phyloP scores from a whole-genome alignment of 1,140 invertebrate species.

The Zaprionus tsacasi region DNA sequence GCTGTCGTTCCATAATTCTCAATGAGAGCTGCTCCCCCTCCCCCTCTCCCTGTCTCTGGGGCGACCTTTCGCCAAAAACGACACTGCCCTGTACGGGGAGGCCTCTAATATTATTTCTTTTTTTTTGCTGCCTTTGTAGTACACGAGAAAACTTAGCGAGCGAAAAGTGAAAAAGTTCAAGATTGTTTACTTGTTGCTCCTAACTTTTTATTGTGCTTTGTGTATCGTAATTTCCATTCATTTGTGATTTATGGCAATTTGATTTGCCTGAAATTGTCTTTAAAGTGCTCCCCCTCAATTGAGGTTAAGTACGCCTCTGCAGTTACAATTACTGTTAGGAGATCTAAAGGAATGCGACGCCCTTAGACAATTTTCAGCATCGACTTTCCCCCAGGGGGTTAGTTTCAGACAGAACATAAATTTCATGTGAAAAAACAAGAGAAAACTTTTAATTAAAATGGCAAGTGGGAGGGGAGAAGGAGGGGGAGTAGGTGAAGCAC shows the following conservation, averaged over 20 bases:
- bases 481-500: neutral
- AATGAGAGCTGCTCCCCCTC: constrained; percentile 27
- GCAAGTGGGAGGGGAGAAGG: constrained; percentile 20
- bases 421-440: constrained; percentile 29
- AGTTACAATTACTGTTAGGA: constrained; percentile 9
- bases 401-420: constrained; percentile 15
- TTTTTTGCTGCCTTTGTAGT: constrained; percentile 16
- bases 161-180: constrained; percentile 16
- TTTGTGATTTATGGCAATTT: constrained; percentile 62
- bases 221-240: constrained; percentile 42
- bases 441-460: constrained; percentile 69
- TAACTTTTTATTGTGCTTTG: constrained; percentile 32
- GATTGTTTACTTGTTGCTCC: constrained; percentile 35
- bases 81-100: neutral
- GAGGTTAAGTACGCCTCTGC: neutral
- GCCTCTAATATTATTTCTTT: constrained; percentile 15
- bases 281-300: constrained; percentile 24
- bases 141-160: constrained; percentile 39
- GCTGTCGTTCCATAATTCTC: constrained; percentile 54
- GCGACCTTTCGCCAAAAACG: constrained; percentile 37
- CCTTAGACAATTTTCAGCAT: too few species aligned
- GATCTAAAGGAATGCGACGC: neutral
- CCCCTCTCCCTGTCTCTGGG: neutral
- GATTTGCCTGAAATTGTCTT: constrained; percentile 37
- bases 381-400: neutral